Percentiles rank a stretch among this genome's conserved stretches.
phyloP scores from a whole-genome alignment of 2,113 vertebrate genomes.

The Aegotheles bennettii region DNA sequence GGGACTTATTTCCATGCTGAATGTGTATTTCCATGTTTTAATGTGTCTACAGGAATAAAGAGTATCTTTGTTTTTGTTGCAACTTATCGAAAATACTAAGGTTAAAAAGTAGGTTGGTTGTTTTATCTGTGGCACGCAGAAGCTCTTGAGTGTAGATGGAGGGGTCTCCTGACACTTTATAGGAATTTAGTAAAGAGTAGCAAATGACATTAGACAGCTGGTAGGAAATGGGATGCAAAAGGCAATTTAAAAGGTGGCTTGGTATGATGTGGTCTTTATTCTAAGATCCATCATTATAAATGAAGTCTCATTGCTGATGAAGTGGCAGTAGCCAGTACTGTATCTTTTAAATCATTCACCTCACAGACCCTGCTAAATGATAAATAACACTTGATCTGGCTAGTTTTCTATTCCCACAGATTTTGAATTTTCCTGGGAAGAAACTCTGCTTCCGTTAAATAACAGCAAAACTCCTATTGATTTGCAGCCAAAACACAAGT shows the following conservation, averaged over 20 bases:
- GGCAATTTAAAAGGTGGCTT: background rate
- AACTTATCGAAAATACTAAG: background rate
- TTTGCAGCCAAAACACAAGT: background rate
- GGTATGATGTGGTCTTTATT: background rate
- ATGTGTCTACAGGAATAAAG: background rate
- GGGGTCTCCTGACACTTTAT: fast-evolving
- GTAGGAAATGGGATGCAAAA: background rate
- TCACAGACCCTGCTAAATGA: background rate
- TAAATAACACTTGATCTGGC: background rate
- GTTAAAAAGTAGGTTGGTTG: background rate
- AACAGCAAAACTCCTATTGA: background rate
- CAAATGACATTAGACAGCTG: background rate
- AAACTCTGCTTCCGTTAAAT: background rate
- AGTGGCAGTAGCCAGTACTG: background rate
- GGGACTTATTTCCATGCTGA: background rate
- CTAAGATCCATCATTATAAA: background rate
- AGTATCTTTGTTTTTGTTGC: background rate
- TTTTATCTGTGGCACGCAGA: background rate
- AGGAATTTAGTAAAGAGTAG: background rate
- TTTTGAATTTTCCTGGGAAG: background rate
- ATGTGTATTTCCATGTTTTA: no score
- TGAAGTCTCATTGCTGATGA: background rate
- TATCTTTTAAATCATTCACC: background rate
- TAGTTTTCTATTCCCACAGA: background rate
- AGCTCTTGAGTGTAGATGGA: background rate